Evolutionary conservation across 2,888 invertebrate genomes (phyloP), one percentile per base, ranked within the genome.

Genomic region (Trichopoda pennipes): DNA sequence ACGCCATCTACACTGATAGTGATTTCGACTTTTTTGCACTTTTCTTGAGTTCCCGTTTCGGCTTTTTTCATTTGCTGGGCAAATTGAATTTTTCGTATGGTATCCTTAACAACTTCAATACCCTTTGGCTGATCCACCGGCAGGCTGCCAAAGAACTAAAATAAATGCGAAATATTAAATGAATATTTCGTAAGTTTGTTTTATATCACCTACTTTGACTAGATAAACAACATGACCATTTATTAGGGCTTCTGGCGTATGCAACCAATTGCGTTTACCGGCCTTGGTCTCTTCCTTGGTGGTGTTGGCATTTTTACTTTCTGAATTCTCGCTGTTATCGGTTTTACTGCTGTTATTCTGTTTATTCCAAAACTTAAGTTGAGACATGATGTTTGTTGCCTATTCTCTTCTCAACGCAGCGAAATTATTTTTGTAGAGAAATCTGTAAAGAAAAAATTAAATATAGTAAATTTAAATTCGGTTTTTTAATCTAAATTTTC

Each of bases 1-100:
- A 99, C 98, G 55, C 98, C 99, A 92, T 99, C 98, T 70, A 98
- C 96, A 72, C 98, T 99, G 84, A 99, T 97, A n/a, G 98, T 98
- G 85, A 99, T 94, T 91, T 99, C 99, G 17, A 97, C 96, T 90
- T 96, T 96, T 88, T 95, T 94, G 90, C 96, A 94, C 91, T 98
- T 98, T 86, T 96, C 95, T 87, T 90, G 91, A 84, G 89, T 90
- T 55, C 97, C 98, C 85, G 96, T 95, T 88, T 97, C 96, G 74
- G 96, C 96, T 89, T 98, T 97, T 90, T 96, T 95, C 87, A 98
- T 92, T 89, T 98, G 98, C 88, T 98, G 97, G 84, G 95, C 96
- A 91, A 99, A 98, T 92, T 98, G 97, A 86, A 99, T 93, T 90
- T 98, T 98, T 87, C 98, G 94, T 88, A 99, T 99, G 70, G 98